Evolutionary conservation across 2,113 vertebrate genomes (phyloP).

Genomic region (Zapornia atra): DNA sequence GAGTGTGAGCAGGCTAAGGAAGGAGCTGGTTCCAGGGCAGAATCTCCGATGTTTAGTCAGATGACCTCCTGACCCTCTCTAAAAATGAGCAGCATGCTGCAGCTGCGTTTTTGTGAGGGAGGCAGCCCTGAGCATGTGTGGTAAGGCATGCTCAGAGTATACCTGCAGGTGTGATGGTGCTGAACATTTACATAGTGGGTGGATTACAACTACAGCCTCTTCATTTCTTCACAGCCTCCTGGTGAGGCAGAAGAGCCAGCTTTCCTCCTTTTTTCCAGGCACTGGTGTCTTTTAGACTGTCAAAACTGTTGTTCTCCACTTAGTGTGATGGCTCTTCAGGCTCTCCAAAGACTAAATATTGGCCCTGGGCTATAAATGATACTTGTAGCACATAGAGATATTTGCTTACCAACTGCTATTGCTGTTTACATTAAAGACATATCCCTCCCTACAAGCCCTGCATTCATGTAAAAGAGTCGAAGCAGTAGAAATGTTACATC

Average conservation of each 20-base stretch:
- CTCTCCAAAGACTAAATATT: background rate
- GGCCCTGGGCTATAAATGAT: background rate
- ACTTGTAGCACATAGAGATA: rapidly evolving
- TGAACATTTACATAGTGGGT: background rate
- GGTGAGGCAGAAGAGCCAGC: background rate
- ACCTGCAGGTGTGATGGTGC: background rate
- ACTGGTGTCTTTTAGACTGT: background rate
- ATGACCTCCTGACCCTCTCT: background rate
- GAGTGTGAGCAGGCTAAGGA: background rate
- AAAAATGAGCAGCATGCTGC: background rate
- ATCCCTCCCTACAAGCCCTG: background rate
- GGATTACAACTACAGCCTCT: background rate
- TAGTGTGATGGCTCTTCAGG: background rate
- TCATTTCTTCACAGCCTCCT: background rate
- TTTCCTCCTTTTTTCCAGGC: background rate
- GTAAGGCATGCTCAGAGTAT: background rate
- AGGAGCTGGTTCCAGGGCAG: background rate
- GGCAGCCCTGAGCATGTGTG: background rate
- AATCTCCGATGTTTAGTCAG: background rate
- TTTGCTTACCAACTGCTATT: background rate
- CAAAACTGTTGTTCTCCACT: background rate
- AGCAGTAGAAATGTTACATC: background rate
- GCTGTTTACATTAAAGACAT: background rate
- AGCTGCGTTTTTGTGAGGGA: background rate
- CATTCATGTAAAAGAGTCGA: rapidly evolving